Evolutionary conservation across 1,140 invertebrate genomes (phyloP).

Genomic region (Penaeus indicus): DNA sequence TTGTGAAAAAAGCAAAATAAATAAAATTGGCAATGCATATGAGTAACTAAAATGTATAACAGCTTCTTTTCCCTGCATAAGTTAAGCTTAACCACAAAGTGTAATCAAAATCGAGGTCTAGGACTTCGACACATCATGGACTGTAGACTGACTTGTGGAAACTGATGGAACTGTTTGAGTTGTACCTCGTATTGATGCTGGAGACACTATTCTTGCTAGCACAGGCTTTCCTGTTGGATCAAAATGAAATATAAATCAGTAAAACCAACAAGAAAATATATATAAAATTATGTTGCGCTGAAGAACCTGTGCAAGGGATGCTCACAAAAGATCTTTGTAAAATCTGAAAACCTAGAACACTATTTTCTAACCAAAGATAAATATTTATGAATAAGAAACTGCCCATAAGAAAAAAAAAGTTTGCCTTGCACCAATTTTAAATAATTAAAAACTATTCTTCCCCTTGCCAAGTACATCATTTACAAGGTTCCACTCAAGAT

Average conservation of each 20-base stretch:
- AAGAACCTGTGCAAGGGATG: neutral
- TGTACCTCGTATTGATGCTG: constrained; percentile 34
- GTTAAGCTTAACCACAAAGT: neutral
- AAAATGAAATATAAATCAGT: neutral
- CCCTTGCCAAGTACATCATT: neutral
- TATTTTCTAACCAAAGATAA: no score
- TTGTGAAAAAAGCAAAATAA: constrained; percentile 7
- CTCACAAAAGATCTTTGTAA: no score
- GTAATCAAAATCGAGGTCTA: neutral
- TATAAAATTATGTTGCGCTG: neutral
- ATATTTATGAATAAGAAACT: no score
- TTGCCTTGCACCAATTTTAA: neutral
- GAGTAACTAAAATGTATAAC: constrained; percentile 2
- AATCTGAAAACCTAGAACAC: no score
- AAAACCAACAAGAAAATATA: neutral
- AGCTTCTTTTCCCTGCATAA: neutral
- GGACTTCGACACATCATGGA: constrained; percentile 38
- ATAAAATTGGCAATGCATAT: constrained; percentile 8
- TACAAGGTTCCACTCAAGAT: constrained; percentile 5
- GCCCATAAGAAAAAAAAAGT: neutral
- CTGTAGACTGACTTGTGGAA: neutral
- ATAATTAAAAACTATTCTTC: neutral
- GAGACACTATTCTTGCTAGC: constrained; percentile 54
- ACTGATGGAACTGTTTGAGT: constrained; percentile 19
- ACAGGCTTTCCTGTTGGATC: constrained; percentile 49